Conservation (phyloP, 2,888 invertebrate species). For the Catocala sponsa region DNA sequence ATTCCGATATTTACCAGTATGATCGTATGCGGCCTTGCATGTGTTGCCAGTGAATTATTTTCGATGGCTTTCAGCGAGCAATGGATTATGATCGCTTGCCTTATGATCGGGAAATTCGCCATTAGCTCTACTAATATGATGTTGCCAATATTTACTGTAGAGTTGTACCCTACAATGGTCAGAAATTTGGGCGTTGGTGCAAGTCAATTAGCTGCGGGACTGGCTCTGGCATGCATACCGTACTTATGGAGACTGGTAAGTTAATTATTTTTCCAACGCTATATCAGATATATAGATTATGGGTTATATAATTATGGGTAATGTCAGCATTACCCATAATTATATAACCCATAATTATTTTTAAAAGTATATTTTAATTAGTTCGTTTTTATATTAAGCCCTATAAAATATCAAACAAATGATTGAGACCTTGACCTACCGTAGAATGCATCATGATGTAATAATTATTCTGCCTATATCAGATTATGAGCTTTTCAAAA, state of each 20-base stretch:
- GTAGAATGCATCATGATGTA: too few relatives aligned
- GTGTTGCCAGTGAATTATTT: conserved; percentile 89
- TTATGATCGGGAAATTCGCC: conserved; percentile 94
- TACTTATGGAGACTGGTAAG: conserved; percentile 93
- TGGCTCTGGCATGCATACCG: conserved; percentile 93
- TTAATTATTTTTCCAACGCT: conserved; percentile 21
- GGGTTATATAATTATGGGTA: too few relatives aligned
- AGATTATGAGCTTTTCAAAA: too few relatives aligned
- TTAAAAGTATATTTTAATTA: too few relatives aligned
- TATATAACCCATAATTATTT: too few relatives aligned
- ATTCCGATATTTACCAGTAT: conserved; percentile 91
- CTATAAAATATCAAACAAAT: too few relatives aligned
- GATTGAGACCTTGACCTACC: too few relatives aligned
- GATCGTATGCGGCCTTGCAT: conserved; percentile 91
- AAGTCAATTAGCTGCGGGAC: conserved; percentile 92
- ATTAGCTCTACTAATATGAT: conserved; percentile 94
- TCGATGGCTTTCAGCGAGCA: conserved; percentile 86
- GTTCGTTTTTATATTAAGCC: too few relatives aligned
- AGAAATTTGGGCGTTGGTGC: conserved; percentile 92
- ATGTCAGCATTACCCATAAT: background rate
- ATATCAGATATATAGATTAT: too few relatives aligned
- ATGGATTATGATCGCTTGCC: conserved; percentile 91
- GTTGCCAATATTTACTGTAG: conserved; percentile 92
- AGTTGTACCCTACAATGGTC: conserved; percentile 91
- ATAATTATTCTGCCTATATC: too few relatives aligned